Conservation (phyloP, 23 tunicate genomes). For the Corella eumyota region DNA sequence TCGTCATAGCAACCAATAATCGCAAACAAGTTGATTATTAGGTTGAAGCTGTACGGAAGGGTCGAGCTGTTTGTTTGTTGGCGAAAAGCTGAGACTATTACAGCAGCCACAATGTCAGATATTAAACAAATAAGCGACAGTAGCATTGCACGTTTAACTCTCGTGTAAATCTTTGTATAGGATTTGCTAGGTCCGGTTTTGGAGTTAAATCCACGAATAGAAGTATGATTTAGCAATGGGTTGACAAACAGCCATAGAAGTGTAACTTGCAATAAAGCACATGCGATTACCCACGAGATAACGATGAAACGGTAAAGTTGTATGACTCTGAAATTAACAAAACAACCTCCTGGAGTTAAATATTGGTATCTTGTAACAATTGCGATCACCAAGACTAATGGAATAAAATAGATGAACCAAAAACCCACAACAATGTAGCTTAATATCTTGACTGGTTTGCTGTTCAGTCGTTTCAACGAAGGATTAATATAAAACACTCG, state of each 20-base stretch:
- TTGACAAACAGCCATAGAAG: conserved; percentile 38
- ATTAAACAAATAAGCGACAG: conserved; percentile 24
- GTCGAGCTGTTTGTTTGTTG: conserved; percentile 4
- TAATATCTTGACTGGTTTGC: conserved; percentile 2
- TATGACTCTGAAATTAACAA: background rate
- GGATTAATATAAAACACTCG: conserved; percentile 49
- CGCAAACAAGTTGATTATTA: conserved; percentile 22
- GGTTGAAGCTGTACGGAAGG: conserved; percentile 12
- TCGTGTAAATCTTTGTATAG: conserved; percentile 4
- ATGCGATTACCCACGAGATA: conserved; percentile 22
- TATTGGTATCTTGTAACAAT: conserved; percentile 14
- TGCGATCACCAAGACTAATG: conserved; percentile 3
- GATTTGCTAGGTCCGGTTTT: background rate
- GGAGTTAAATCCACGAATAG: conserved; percentile 4
- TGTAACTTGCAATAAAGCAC: conserved; percentile 37
- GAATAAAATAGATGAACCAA: conserved; percentile 24
- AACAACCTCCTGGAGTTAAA: conserved; percentile 16
- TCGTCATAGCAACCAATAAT: conserved; percentile 46
- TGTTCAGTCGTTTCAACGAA: conserved; percentile 30
- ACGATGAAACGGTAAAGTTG: background rate
- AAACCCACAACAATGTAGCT: conserved; percentile 18
- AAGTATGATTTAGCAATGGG: conserved; percentile 34
- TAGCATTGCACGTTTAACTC: conserved; percentile 41
- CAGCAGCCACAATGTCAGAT: conserved; percentile 21
- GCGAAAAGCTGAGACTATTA: background rate